Conservation (phyloP, 2,888 invertebrate species). For the Scaptomyza flava region DNA sequence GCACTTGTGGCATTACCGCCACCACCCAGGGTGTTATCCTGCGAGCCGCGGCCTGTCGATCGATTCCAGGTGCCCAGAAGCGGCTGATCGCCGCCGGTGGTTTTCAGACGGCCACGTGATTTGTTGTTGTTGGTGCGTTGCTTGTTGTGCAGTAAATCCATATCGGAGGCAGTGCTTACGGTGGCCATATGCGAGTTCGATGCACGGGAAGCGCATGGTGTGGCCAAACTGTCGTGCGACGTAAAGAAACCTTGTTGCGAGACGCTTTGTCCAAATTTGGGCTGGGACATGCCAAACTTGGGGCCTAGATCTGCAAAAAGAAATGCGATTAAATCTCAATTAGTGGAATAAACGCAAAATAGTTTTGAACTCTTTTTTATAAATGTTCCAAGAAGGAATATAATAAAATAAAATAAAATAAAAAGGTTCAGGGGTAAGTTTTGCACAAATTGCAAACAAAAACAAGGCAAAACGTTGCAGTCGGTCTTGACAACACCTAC, state of each 20-base stretch:
- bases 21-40: conserved; percentile 85
- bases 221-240: conserved; percentile 90
- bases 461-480: too few relatives aligned
- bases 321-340: conserved; percentile 16
- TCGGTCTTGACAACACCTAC: too few relatives aligned
- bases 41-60: conserved; percentile 85
- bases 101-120: conserved; percentile 88
- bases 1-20: conserved; percentile 77
- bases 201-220: conserved; percentile 88
- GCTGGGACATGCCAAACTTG: conserved; percentile 90
- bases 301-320: conserved; percentile 89
- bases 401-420: too few relatives aligned
- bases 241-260: conserved; percentile 88
- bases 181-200: conserved; percentile 85
- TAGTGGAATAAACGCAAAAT: background rate
- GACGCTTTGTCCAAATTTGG: conserved; percentile 85
- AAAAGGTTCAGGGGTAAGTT: too few relatives aligned
- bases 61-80: conserved; percentile 89
- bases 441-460: too few relatives aligned
- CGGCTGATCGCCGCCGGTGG: conserved; percentile 87
- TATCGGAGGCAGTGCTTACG: conserved; percentile 88
- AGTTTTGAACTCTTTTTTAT: too few relatives aligned
- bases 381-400: too few relatives aligned
- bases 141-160: conserved; percentile 87
- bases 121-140: conserved; percentile 85